Conservation (phyloP, 1,140 invertebrate genomes). For the Neodiprion pinetum region DNA sequence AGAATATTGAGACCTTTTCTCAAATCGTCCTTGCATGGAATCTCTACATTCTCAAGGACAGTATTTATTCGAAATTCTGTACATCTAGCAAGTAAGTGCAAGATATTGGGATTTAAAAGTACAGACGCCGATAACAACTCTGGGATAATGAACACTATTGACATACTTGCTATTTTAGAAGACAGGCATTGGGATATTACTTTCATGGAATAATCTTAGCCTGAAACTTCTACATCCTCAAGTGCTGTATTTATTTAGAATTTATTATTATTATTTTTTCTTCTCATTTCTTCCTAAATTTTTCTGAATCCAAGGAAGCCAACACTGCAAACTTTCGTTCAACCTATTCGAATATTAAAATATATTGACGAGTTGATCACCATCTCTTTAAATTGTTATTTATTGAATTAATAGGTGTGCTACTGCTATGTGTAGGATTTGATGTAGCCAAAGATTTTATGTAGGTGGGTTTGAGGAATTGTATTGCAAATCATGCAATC, state of each 20-base stretch:
- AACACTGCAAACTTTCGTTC: neutral
- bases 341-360: neutral
- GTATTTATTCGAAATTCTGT: conserved; percentile 1
- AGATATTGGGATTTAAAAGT: neutral
- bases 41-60: conserved; percentile 4
- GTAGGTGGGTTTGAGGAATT: too few relatives aligned
- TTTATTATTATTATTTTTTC: neutral
- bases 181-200: neutral
- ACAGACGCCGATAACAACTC: neutral
- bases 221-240: neutral
- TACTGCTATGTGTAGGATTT: too few relatives aligned
- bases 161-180: neutral
- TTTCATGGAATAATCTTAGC: neutral
- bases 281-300: neutral
- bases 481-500: too few relatives aligned
- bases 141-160: neutral
- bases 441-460: too few relatives aligned
- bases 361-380: neutral
- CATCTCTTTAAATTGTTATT: too few relatives aligned
- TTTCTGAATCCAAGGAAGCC: neutral
- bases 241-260: neutral
- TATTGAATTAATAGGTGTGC: too few relatives aligned
- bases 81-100: neutral
- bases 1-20: too few relatives aligned
- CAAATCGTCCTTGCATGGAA: neutral